phyloP scores from a whole-genome alignment of 1,140 invertebrate species.

The Drosophila takahashii region DNA sequence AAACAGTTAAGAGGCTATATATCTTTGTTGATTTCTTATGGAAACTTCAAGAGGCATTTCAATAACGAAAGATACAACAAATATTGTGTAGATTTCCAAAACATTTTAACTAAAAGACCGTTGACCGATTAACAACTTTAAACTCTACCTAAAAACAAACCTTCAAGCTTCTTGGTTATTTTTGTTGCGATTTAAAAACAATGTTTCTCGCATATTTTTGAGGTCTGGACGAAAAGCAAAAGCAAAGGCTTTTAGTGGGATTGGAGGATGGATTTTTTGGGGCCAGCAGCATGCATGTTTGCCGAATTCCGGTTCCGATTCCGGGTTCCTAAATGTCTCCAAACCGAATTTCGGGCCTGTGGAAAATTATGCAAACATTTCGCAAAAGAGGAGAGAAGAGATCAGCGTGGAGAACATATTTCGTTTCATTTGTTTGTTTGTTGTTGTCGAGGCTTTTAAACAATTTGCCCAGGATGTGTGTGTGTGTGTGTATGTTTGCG shows the following conservation, averaged over 20 bases:
- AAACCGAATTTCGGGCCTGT: constrained; percentile 38
- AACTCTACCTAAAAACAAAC: no score
- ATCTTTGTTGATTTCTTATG: not conserved
- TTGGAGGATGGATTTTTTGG: constrained; percentile 15
- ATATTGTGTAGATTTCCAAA: no score
- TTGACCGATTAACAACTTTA: no score
- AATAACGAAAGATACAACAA: no score
- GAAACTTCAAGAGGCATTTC: no score
- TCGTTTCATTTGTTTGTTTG: constrained; percentile 26
- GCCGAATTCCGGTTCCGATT: constrained; percentile 24
- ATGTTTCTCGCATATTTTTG: not conserved
- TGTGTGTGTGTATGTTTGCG: constrained; percentile 12
- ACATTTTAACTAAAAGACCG: no score
- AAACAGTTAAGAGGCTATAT: not conserved
- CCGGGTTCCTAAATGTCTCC: constrained; percentile 24
- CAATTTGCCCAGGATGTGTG: constrained; percentile 34
- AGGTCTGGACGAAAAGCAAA: not conserved
- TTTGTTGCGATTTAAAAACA: not conserved
- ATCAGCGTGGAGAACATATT: constrained; percentile 40
- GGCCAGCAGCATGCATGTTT: constrained; percentile 13
- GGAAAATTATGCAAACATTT: constrained; percentile 43
- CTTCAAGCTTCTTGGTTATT: no score
- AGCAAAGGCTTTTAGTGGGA: constrained; percentile 14
- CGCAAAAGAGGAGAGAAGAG: constrained; percentile 4
- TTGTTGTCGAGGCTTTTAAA: constrained; percentile 55